Conservation (phyloP, 2,113 vertebrate species). For the Phyllostomus hastatus region DNA sequence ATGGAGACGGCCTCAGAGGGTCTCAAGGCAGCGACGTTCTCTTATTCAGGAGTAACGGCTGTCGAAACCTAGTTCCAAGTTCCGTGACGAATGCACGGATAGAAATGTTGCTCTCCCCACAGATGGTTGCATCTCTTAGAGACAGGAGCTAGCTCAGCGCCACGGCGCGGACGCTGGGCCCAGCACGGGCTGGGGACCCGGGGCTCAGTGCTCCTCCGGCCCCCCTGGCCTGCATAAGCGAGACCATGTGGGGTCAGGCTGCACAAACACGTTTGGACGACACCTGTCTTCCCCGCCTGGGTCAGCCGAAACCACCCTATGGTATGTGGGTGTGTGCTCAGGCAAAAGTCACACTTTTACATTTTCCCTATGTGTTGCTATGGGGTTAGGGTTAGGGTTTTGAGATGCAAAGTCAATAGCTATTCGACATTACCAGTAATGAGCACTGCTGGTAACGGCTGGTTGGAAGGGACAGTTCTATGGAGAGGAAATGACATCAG, state of each 20-base stretch:
- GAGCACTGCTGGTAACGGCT: not conserved
- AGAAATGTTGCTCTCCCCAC: slow-evolving; percentile 54
- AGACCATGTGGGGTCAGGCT: not conserved
- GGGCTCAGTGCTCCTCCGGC: too few species aligned
- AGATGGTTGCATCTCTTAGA: slow-evolving; percentile 68
- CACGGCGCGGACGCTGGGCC: slow-evolving; percentile 57
- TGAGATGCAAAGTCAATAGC: not conserved
- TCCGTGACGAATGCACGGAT: slow-evolving; percentile 77
- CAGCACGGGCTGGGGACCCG: too few species aligned
- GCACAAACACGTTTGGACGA: not conserved
- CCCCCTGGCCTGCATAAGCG: not conserved
- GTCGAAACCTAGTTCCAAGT: slow-evolving; percentile 75
- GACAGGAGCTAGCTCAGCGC: slow-evolving; percentile 40
- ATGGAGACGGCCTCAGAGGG: slow-evolving; percentile 64
- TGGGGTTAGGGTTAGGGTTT: not conserved
- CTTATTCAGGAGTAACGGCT: slow-evolving; percentile 72
- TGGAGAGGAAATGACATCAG: not conserved
- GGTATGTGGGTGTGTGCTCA: not conserved
- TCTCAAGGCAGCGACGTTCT: slow-evolving; percentile 62
- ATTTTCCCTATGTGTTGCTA: not conserved
- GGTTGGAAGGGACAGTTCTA: not conserved
- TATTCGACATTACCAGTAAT: not conserved
- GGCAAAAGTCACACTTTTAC: not conserved
- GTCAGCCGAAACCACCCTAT: not conserved
- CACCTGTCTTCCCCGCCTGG: not conserved